Conservation (phyloP, 2,797 vertebrate species). For the Naso thynnoides region DNA sequence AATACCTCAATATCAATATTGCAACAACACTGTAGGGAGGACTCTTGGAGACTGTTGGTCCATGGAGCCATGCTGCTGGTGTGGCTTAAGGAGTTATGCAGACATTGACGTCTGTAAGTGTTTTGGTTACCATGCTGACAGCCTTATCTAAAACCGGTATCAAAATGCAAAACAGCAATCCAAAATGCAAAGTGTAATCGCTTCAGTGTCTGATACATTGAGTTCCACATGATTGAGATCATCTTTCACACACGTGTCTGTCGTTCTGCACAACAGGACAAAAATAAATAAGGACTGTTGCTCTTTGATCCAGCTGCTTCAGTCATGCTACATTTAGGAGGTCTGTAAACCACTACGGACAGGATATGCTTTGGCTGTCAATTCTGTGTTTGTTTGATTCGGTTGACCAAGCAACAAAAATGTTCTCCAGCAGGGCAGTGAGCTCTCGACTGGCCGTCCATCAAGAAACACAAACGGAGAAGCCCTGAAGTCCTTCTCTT, state of each 20-base stretch:
- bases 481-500: background rate
- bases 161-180: conserved; percentile 29
- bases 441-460: background rate
- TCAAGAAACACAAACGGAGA: background rate
- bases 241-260: background rate
- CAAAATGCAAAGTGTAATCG: conserved; percentile 23
- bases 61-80: background rate
- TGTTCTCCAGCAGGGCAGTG: background rate
- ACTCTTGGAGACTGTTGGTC: too few species aligned
- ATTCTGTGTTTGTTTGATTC: background rate
- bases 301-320: background rate
- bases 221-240: background rate
- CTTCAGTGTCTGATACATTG: conserved; percentile 1
- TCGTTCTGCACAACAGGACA: background rate
- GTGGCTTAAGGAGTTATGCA: background rate
- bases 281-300: conserved; percentile 1
- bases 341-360: background rate
- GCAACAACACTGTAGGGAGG: too few species aligned
- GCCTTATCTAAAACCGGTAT: background rate
- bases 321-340: background rate
- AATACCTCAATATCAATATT: too few species aligned
- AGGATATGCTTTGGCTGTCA: background rate
- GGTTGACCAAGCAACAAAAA: background rate
- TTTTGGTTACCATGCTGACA: conserved; percentile 14
- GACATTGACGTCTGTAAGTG: background rate